A percentile compares a stretch with the other conserved stretches of the same genome.
phyloP scores from a whole-genome alignment of 2,113 vertebrate genomes.

The Sapajus apella region DNA sequence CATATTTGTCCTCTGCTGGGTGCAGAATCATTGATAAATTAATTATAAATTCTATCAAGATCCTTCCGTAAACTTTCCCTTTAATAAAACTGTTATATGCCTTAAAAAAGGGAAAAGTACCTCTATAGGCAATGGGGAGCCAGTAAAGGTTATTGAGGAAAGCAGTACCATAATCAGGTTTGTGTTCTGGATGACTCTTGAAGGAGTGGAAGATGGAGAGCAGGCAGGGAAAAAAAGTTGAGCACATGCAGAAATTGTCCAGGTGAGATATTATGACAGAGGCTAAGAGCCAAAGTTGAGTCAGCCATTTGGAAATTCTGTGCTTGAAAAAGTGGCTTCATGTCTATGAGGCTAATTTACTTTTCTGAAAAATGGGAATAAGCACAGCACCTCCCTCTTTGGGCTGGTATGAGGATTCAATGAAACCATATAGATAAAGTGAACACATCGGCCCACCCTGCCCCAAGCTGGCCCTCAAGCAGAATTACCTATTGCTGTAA shows the following conservation, averaged over 20 bases:
- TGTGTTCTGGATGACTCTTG: not conserved
- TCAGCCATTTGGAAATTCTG: not conserved
- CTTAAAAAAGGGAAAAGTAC: not conserved
- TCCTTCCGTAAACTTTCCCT: not conserved
- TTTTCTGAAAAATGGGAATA: not conserved
- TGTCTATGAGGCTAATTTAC: not conserved
- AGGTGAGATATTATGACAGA: not conserved
- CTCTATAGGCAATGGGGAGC: not conserved
- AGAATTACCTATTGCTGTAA: not conserved
- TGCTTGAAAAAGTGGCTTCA: not conserved
- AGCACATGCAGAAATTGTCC: not conserved
- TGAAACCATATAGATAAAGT: not conserved
- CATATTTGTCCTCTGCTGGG: not conserved
- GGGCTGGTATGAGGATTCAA: not conserved
- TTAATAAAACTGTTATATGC: not conserved
- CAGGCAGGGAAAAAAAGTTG: too few species aligned
- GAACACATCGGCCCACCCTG: not conserved
- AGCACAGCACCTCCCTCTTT: not conserved
- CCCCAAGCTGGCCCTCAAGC: too few species aligned
- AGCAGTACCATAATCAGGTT: not conserved
- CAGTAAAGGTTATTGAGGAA: not conserved
- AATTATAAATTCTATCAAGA: not conserved
- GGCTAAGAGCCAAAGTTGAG: not conserved
- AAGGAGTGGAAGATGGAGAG: not conserved
- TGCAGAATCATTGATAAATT: not conserved